Conservation (phyloP, 2,888 invertebrate genomes). For the Cyaniris semiargus region DNA sequence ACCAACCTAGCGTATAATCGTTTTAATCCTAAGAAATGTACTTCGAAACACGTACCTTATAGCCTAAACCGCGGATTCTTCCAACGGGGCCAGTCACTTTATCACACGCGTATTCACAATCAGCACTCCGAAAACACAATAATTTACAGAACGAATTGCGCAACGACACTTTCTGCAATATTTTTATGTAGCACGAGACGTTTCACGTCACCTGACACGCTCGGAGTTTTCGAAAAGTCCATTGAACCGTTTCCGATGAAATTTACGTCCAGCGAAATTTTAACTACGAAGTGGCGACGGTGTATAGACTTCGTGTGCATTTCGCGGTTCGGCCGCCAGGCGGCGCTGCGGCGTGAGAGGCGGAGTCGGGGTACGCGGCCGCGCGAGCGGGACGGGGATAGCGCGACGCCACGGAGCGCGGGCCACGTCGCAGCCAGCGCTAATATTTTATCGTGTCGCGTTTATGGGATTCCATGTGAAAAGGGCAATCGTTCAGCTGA, state of each 20-base stretch:
- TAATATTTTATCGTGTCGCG: constrained; percentile 61
- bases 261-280: constrained; percentile 81
- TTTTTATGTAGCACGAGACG: constrained; percentile 63
- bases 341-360: constrained; percentile 71
- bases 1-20: not conserved
- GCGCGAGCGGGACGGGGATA: constrained; percentile 54
- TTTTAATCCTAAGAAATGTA: not conserved
- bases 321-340: constrained; percentile 70
- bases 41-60: constrained; percentile 60
- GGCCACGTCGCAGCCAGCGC: constrained; percentile 40
- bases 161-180: constrained; percentile 67
- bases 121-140: constrained; percentile 71
- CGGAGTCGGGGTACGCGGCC: constrained; percentile 63
- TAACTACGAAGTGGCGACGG: constrained; percentile 81
- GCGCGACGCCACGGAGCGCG: constrained; percentile 43
- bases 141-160: constrained; percentile 61
- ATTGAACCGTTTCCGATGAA: constrained; percentile 80
- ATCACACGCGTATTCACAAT: constrained; percentile 72
- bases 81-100: constrained; percentile 70
- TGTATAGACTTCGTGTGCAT: constrained; percentile 69
- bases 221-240: constrained; percentile 77
- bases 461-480: constrained; percentile 68
- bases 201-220: constrained; percentile 68
- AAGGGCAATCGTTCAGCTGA: constrained; percentile 67
- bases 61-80: constrained; percentile 62